phyloP scores from a whole-genome alignment of 2,113 vertebrate species.

The Camelus bactrianus region DNA sequence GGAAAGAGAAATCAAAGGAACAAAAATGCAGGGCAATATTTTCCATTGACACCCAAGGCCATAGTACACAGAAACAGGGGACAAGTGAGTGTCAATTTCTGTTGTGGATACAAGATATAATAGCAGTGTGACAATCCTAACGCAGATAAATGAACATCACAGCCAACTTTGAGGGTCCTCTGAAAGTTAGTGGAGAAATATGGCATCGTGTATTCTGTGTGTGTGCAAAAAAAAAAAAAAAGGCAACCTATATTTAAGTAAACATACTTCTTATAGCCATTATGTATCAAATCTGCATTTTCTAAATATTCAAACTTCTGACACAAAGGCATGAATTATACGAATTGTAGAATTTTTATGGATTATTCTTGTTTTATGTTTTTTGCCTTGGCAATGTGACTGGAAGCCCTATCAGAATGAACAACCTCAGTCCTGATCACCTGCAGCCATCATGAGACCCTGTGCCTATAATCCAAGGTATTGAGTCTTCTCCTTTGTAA shows the following conservation, averaged over 20 bases:
- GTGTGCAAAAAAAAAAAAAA: conserved; percentile 21
- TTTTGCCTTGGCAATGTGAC: conserved; percentile 71
- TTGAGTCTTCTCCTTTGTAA: conserved; percentile 65
- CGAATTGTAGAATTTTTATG: neutral
- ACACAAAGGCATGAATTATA: conserved; percentile 58
- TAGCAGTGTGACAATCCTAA: conserved; percentile 75
- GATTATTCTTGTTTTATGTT: neutral
- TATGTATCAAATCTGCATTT: conserved; percentile 32
- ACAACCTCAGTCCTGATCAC: conserved; percentile 18
- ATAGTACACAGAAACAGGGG: conserved; percentile 73
- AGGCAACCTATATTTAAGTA: conserved; percentile 59
- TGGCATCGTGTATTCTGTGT: conserved; percentile 37
- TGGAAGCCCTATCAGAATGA: neutral
- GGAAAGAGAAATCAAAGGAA: conserved; percentile 80
- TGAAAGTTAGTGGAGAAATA: conserved; percentile 70
- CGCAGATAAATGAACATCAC: conserved; percentile 83
- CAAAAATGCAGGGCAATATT: conserved; percentile 85
- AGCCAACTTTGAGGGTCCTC: conserved; percentile 77
- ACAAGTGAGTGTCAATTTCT: conserved; percentile 84
- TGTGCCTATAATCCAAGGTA: neutral
- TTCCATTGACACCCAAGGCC: conserved; percentile 88
- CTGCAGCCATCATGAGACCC: neutral
- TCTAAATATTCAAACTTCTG: conserved; percentile 75
- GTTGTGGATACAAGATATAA: conserved; percentile 75
- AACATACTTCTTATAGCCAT: conserved; percentile 41